Base-by-base conservation (phyloP, 2,797 vertebrate species). In the Muscicapa comitata region DNA sequence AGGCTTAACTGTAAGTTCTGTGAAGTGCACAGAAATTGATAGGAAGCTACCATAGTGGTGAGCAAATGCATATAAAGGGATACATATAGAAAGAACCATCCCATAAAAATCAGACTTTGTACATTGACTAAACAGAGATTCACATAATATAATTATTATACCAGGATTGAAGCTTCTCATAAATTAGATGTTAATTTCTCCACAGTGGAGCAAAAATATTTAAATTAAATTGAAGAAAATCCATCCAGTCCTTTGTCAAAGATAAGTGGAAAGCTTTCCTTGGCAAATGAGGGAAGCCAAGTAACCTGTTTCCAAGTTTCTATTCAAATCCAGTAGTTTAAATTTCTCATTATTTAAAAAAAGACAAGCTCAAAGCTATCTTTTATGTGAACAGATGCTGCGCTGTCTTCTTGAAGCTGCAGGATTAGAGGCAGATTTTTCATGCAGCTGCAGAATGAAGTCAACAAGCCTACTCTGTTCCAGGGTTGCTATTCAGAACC, bases 371-470 rank as follows among this genome's bases (percentile, higher is more conserved):
- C 74, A 95, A 93, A 95, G 87, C 85, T 91, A 42, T 87, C 63
- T 79, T 95, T 86, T 82, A 76, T 91, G 74, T 71, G 84, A 95
- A 95, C 93, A 95, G 92, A 96, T 83, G 84, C 92, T 86, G 84
- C 0, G 12, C 81, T 95, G 84, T 94, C 68, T 93, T 91, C 86
- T 83, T 75, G 91, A 87, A 89, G 72, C 89, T 90, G 54, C 65
- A 80, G 71, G 90, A 75, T 88, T 63, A 95, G 84, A 86, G 78
- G 62, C 88, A 94, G 78, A 92, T 94, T 95, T 91, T 81, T 91
- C 75, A 87, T 77, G 92, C 95, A 97, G 96, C 95, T 96, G 96
- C 94, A 94, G 89, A 91, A 83, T 33, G 42, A 91, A 95, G 62
- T 77, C 92, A 97, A 95, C 84, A 95, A 94, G 68, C 68, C 72